phyloP scores from a whole-genome alignment of 2,797 vertebrate genomes.

The Cryptoblepharus egeriae region DNA sequence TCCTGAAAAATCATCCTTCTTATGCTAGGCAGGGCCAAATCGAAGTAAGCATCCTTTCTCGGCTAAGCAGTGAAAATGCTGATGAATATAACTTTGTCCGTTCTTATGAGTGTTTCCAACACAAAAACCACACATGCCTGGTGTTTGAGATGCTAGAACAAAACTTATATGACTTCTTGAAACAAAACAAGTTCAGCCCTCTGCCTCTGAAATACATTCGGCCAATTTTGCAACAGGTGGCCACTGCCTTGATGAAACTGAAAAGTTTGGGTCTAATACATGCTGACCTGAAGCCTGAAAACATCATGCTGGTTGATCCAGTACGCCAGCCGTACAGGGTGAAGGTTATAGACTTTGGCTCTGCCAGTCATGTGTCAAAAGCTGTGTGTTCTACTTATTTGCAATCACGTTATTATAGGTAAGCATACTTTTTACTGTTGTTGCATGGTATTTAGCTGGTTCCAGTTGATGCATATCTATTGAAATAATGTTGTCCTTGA shows the following conservation, averaged over 20 bases:
- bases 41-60: conserved; percentile 96
- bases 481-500: neutral
- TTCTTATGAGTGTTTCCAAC: conserved; percentile 98
- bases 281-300: conserved; percentile 96
- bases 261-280: conserved; percentile 97
- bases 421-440: conserved; percentile 46
- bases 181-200: conserved; percentile 98
- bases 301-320: conserved; percentile 98
- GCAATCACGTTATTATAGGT: conserved; percentile 98
- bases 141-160: conserved; percentile 99
- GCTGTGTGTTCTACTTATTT: conserved; percentile 98
- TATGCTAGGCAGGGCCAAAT: conserved; percentile 98
- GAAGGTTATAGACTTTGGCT: conserved; percentile 98
- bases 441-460: neutral
- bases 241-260: conserved; percentile 95
- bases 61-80: conserved; percentile 95
- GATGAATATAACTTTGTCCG: conserved; percentile 98
- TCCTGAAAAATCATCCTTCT: conserved; percentile 97
- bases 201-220: conserved; percentile 96
- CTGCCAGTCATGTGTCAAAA: conserved; percentile 96
- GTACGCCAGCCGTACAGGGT: conserved; percentile 94
- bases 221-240: conserved; percentile 96
- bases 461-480: neutral
- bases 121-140: conserved; percentile 99
- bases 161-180: conserved; percentile 98